These are phyloP conservation scores for Ameiurus melas DNA, from an alignment of 2,113 vertebrate genomes.

Conservation along the genomic window DNA sequence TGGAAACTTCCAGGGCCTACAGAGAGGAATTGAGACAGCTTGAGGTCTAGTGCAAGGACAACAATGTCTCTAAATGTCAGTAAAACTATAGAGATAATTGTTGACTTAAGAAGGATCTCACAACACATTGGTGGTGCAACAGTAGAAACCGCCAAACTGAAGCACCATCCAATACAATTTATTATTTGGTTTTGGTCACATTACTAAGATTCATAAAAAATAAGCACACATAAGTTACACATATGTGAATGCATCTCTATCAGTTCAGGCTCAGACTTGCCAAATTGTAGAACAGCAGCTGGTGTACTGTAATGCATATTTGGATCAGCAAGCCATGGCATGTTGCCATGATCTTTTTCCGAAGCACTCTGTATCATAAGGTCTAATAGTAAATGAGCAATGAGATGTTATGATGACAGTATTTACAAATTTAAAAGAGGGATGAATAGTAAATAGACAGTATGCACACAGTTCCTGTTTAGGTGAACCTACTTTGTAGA, in stretches of 20 bases:
- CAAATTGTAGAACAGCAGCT: background rate
- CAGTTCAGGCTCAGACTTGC: conserved; percentile 27
- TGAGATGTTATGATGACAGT: background rate
- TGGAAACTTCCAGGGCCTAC: too few relatives aligned
- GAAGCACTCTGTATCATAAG: background rate
- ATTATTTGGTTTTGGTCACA: background rate
- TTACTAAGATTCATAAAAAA: background rate
- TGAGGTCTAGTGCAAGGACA: too few relatives aligned
- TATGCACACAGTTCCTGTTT: too few relatives aligned
- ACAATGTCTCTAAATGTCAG: too few relatives aligned
- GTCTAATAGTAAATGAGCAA: background rate
- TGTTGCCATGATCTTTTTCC: conserved; percentile 22
- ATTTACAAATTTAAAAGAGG: background rate
- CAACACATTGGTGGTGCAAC: too few relatives aligned
- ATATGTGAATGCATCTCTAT: background rate
- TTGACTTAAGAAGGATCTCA: too few relatives aligned
- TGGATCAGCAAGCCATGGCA: conserved; percentile 22
- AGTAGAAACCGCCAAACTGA: too few relatives aligned
- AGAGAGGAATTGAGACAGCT: too few relatives aligned
- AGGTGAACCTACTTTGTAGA: too few relatives aligned
- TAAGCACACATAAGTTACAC: background rate
- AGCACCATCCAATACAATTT: background rate
- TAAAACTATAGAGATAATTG: too few relatives aligned
- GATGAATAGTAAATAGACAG: too few relatives aligned
- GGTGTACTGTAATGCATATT: background rate